These are phyloP conservation scores for Venustaconcha ellipsiformis DNA, from an alignment of 1,140 invertebrate genomes.

Conservation along the genomic window DNA sequence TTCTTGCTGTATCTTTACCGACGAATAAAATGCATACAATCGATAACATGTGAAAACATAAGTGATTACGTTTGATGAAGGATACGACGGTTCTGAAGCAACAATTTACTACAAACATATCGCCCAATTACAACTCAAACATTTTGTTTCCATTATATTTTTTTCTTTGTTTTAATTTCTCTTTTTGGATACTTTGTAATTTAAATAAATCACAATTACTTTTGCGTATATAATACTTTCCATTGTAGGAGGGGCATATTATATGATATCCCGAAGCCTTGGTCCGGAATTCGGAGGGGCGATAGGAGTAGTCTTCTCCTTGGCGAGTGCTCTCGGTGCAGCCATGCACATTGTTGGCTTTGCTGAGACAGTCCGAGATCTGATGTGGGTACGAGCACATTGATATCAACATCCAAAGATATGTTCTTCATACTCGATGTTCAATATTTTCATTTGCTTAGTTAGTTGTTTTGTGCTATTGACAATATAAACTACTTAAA, in stretches of 20 bases:
- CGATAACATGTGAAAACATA: no score
- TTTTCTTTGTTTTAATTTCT: no score
- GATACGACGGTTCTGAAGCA: no score
- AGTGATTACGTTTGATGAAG: no score
- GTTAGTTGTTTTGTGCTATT: not conserved
- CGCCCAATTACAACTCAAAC: no score
- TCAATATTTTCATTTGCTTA: not conserved
- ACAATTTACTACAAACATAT: no score
- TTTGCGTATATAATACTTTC: not conserved
- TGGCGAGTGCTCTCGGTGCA: no score
- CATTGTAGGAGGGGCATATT: conserved; percentile 90
- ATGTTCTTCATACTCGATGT: not conserved
- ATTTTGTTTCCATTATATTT: no score
- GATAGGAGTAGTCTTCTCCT: conserved; percentile 95
- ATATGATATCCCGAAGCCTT: conserved; percentile 96
- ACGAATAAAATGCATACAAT: no score
- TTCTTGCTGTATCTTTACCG: no score
- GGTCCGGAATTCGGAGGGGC: conserved; percentile 98
- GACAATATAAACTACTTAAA: no score
- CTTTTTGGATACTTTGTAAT: no score
- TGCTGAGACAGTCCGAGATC: conserved; percentile 84
- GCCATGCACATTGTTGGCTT: conserved; percentile 99
- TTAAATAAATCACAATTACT: not conserved
- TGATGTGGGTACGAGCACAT: conserved; percentile 52
- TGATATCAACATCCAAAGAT: not conserved